A percentile compares a stretch with the other conserved stretches of the same genome.
Evolutionary conservation across 2,888 invertebrate species (phyloP).

Genomic region (Luperina nickerlii): DNA sequence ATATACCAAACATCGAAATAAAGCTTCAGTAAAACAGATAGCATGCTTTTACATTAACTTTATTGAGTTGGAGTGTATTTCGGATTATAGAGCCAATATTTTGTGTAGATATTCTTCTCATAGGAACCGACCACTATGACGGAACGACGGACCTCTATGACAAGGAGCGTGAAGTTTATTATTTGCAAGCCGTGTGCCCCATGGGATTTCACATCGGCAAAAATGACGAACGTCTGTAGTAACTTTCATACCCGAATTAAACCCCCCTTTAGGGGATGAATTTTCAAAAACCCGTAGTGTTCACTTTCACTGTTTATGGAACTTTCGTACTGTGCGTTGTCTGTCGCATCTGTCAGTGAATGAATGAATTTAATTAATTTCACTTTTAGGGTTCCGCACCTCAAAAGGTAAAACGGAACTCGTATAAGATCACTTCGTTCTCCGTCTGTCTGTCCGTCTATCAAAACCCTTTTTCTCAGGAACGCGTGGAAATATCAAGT

Average conservation of each 20-base stretch:
- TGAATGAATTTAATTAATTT: background rate
- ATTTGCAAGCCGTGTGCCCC: background rate
- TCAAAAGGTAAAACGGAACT: too few relatives aligned
- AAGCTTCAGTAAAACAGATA: slow-evolving; percentile 25
- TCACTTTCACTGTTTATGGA: background rate
- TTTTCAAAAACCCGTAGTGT: background rate
- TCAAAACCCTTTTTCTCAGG: too few relatives aligned
- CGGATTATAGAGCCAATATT: slow-evolving; percentile 9
- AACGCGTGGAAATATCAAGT: too few relatives aligned
- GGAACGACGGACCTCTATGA: background rate
- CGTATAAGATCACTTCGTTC: too few relatives aligned
- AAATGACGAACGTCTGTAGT: background rate
- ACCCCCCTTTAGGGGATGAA: too few relatives aligned
- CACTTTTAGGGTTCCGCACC: too few relatives aligned
- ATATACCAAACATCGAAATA: slow-evolving; percentile 49
- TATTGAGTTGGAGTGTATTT: slow-evolving; percentile 23
- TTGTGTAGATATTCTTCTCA: background rate
- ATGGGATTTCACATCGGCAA: too few relatives aligned
- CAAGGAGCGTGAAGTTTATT: background rate
- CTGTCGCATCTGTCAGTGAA: background rate
- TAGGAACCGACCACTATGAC: background rate
- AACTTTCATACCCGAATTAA: background rate
- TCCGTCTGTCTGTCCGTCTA: too few relatives aligned
- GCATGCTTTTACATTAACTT: slow-evolving; percentile 37
- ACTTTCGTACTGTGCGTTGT: background rate